Evolutionary conservation across 2,113 vertebrate genomes (phyloP).

Genomic region (Mormyrus iriodes): DNA sequence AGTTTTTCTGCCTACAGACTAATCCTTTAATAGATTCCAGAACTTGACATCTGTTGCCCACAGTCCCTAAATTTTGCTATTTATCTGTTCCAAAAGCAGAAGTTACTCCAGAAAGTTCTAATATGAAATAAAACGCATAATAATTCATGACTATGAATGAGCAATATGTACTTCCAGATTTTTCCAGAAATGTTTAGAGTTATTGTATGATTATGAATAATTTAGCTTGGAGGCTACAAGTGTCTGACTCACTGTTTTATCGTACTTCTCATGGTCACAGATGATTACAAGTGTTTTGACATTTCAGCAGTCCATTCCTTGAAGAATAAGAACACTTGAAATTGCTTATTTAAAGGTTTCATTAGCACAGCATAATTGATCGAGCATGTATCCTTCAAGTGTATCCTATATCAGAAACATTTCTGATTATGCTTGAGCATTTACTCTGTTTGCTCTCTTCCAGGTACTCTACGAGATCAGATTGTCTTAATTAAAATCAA

Average conservation of each 20-base stretch:
- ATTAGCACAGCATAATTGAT: background rate
- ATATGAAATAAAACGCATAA: background rate
- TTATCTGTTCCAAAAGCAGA: background rate
- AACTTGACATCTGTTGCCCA: background rate
- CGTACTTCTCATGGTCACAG: background rate
- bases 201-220: constrained; percentile 6
- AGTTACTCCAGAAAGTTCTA: background rate
- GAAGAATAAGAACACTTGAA: background rate
- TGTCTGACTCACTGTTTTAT: background rate
- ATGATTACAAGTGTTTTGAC: constrained; percentile 12
- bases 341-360: background rate
- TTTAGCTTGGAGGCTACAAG: background rate
- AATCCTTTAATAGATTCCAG: background rate
- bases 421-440: background rate
- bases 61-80: background rate
- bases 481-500: background rate
- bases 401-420: background rate
- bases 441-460: background rate
- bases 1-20: background rate
- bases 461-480: background rate
- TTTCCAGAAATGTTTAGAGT: background rate
- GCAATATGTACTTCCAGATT: background rate
- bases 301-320: background rate
- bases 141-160: background rate
- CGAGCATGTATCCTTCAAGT: background rate